These are phyloP conservation scores for Spilogale gracilis DNA, from an alignment of 2,113 vertebrate species.

Conservation along the genomic window DNA sequence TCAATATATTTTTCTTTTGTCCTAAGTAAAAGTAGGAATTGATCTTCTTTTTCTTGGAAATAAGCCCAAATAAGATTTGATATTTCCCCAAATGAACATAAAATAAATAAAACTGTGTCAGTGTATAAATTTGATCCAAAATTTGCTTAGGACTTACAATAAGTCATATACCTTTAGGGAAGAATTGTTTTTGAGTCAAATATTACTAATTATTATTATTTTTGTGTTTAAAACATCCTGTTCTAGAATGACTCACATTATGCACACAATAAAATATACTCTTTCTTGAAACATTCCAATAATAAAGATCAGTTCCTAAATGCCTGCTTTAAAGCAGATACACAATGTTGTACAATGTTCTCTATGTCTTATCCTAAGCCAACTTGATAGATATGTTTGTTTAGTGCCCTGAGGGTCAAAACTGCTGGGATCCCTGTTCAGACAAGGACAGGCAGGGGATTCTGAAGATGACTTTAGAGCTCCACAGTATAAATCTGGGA, in stretches of 20 bases:
- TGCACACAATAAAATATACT: not conserved
- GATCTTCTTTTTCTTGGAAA: not conserved
- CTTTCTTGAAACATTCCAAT: not conserved
- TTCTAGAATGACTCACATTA: not conserved
- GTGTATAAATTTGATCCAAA: not conserved
- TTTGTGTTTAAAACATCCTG: not conserved
- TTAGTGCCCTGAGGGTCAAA: constrained; percentile 50
- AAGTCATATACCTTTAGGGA: not conserved
- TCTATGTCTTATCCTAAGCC: constrained; percentile 46
- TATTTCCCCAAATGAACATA: not conserved
- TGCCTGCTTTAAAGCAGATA: not conserved
- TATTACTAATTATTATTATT: not conserved
- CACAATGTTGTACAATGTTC: not conserved
- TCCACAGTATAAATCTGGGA: constrained; percentile 56
- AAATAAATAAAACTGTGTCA: not conserved
- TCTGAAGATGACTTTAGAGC: constrained; percentile 5
- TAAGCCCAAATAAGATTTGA: not conserved
- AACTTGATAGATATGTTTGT: constrained; percentile 73
- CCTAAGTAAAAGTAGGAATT: not conserved
- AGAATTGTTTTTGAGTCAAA: constrained; percentile 38
- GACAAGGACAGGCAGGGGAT: constrained; percentile 40
- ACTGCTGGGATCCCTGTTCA: constrained; percentile 32
- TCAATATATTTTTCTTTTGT: not conserved
- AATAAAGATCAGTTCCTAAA: constrained; percentile 14
- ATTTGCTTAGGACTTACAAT: not conserved